phyloP scores from a whole-genome alignment of 2,113 vertebrate species.

The Zapornia atra region DNA sequence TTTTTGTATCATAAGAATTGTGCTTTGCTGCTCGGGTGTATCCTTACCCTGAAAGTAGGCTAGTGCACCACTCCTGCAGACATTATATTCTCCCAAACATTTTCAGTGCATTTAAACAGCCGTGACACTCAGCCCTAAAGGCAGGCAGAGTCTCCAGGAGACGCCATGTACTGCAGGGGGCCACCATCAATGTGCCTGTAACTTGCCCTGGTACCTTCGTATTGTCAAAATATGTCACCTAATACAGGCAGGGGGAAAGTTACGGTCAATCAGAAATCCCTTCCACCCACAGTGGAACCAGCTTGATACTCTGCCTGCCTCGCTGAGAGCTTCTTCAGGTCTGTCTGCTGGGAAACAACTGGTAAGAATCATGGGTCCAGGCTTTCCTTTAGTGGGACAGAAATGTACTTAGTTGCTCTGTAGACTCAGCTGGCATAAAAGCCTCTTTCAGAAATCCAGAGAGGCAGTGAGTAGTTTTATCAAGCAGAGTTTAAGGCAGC shows the following conservation, averaged over 20 bases:
- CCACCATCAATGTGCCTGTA: not conserved
- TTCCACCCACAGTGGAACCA: not conserved
- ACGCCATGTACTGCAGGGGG: not conserved
- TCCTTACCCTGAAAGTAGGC: not conserved
- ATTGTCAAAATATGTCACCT: not conserved
- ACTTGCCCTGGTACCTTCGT: not conserved
- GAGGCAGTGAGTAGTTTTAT: not conserved
- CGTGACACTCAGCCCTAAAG: not conserved
- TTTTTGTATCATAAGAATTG: not conserved
- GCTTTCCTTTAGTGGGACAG: not conserved
- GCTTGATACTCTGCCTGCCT: not conserved
- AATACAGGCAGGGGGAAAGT: not conserved
- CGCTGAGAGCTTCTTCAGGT: not conserved
- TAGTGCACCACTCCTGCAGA: not conserved
- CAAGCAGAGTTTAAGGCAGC: not conserved
- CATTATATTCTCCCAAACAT: not conserved
- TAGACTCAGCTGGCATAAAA: not conserved
- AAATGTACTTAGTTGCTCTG: not conserved
- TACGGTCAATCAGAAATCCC: not conserved
- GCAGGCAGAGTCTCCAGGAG: not conserved
- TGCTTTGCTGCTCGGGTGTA: not conserved
- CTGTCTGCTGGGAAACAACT: not conserved
- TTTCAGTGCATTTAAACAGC: not conserved
- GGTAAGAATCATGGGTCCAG: not conserved
- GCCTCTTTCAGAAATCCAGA: constrained; percentile 1